Evolutionary conservation across 1,140 invertebrate genomes (phyloP), one percentile per base, ranked within the genome.

Genomic region (Drosophila carrolli): DNA sequence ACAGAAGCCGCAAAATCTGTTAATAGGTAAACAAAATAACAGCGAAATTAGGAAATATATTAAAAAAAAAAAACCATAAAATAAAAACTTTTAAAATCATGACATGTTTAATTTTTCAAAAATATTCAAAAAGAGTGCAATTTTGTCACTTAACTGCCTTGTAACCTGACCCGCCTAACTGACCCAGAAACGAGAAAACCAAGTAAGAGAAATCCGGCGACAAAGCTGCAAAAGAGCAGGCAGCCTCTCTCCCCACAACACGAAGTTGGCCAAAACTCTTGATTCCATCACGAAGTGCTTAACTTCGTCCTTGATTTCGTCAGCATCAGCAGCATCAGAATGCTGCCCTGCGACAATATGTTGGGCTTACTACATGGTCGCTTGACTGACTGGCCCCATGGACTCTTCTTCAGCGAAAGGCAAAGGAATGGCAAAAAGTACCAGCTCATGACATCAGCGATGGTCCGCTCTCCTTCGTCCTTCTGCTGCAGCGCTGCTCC

Each of bases 301-400:
- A 67, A 70, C 81, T 90, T 90, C 84, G 85, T 85, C 84, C 81
- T 90, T 89, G 84, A 89, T 78, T 66, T 78, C 76, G 76, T 71
- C 75, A 76, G 54, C 54, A 32, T 47, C 57, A 38, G n/a, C 32
- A 61, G 38, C 62, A 48, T 50, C 51, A 57, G 65, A 63, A 54
- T 77, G 67, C 65, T 71, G 74, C 40, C 60, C 66, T 88, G 74
- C 84, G 85, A 90, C 84, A 89, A 89, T 89, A 89, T 89, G 84
- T 81, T 84, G 82, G 58, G 56, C 58, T 73, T 59, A 65, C 65
- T 67, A 60, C 62, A 66, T 46, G 54, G 62, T 41, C 48, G 75
- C 40, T 56, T 68, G 56, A 51, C 73, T 75, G 59, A 19, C 53
- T 38, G 29, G 29, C n/a, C 56, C 50, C 58, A 40, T 40, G 56